A percentile compares a stretch with the other conserved stretches of the same genome.
Evolutionary conservation across 2,888 invertebrate genomes (phyloP).

Genomic region (Gnatocerus cornutus): DNA sequence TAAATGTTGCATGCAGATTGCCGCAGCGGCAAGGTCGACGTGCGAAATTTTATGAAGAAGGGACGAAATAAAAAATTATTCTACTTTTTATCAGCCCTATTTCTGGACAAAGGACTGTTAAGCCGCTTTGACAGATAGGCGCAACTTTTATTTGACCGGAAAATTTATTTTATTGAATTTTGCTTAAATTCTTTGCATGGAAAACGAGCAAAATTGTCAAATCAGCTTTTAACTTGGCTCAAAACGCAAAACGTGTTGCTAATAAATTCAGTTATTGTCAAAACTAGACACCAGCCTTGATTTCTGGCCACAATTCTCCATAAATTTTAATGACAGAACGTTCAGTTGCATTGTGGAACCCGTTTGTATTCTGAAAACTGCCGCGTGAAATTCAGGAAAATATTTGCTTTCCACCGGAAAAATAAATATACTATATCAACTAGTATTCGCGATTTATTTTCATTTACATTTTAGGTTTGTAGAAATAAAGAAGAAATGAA

Average conservation of each 20-base stretch:
- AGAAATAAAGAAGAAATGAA: slow-evolving; percentile 27
- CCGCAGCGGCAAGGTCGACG: not conserved
- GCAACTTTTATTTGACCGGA: too few relatives aligned
- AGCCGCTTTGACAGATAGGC: too few relatives aligned
- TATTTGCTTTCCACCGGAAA: slow-evolving; percentile 43
- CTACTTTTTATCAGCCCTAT: too few relatives aligned
- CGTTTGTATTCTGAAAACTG: slow-evolving; percentile 29
- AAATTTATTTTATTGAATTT: too few relatives aligned
- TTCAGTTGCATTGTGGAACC: slow-evolving; percentile 30
- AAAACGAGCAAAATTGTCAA: not conserved
- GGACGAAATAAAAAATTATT: too few relatives aligned
- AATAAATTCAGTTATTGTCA: slow-evolving; percentile 10
- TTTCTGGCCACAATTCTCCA: slow-evolving; percentile 16
- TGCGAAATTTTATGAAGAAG: not conserved
- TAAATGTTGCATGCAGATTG: slow-evolving; percentile 20
- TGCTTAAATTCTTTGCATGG: too few relatives aligned
- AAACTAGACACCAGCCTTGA: slow-evolving; percentile 11
- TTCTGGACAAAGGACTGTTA: too few relatives aligned
- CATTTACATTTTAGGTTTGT: slow-evolving; percentile 35
- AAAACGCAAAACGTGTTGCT: slow-evolving; percentile 3
- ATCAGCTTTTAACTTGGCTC: not conserved
- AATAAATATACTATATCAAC: slow-evolving; percentile 43
- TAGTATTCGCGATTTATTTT: slow-evolving; percentile 37
- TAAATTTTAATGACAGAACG: slow-evolving; percentile 16
- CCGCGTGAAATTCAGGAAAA: slow-evolving; percentile 41